Evolutionary conservation across 2,797 vertebrate genomes (phyloP), one percentile per base, ranked within the genome.

Genomic region (Sebastes taczanowskii): DNA sequence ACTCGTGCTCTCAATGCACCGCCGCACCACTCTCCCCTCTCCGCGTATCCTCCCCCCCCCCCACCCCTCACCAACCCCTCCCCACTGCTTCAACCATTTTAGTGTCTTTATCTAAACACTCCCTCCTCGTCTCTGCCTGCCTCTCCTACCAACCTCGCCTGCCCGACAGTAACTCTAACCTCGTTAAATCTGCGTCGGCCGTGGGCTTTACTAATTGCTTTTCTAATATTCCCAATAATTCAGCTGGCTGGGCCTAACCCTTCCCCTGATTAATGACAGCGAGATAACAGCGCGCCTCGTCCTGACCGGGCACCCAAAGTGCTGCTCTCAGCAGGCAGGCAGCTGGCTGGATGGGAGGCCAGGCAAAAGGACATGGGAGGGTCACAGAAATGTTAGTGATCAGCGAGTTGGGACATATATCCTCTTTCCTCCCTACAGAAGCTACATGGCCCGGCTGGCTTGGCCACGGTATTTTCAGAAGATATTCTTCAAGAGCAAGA

Each of bases 161-260:
- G 25, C 61, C 74, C 25, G 53, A 38, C 88, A 62, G 86, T 83
- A 90, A 79, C 82, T 88, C 86, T 87, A 80, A 87, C 82, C 93
- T 91, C 81, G 85, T 93, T 92, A 91, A 88, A 89, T 75, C 72
- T 6, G 80, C 65, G 64, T 77, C 78, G 76, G 80, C 87, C 66
- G 73, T 35, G 65, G 30, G 69, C 77, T 87, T 79, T 78, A 64
- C 93, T 93, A 93, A 95, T 94, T 95, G 91, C 91, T 92, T 92
- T 93, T 87, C 94, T 93, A 91, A 92, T 93, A 93, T 93, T 91
- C 81, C 84, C 90, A 86, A 91, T 92, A 91, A 94, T 92, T 95
- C 90, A 92, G 80, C 73, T 8, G 89, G 83, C 85, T 75, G 88
- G 69, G 78, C 69, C 70, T 13, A 69, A 82, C 88, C 83, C 80